Evolutionary conservation across 1,140 invertebrate species (phyloP), one percentile per base, ranked within the genome.

Genomic region (Ooceraea biroi): DNA sequence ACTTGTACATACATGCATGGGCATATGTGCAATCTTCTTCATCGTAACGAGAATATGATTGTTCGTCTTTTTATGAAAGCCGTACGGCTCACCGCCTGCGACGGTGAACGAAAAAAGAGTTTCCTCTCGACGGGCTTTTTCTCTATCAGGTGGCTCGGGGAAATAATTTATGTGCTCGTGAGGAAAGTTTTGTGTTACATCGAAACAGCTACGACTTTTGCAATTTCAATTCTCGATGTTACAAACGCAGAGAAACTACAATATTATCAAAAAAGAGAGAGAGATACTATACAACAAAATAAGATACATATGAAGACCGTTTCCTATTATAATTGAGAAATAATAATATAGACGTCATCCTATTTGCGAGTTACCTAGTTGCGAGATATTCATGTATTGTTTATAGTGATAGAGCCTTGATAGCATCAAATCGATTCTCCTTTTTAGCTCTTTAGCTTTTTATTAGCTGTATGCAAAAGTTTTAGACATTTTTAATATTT

Each of bases 41-140:
- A 12, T 10, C 36, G n/a, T 58, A 86, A 85, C 66, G 74, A 60
- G 30, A 66, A 85, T 72, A 80, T 85, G 58, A 72, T 86, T 72
- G 66, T n/a, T n/a, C n/a, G 2, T 57, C n/a, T 12, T 41, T 80
- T 86, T 72, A 80, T 17, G n/a, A 19, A 30, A 55, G 25, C 19
- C 36, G 36, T 44, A 44, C 36, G 14, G 41, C 12, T 36, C 12
- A n/a, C 1, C 4, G 8, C 8, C 27, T 4, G 22, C 66, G 44
- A 10, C n/a, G 44, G 25, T 12, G 11, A 44, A 65, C 17, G 30
- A 2, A 22, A 46, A n/a, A 50, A 12, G 30, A 7, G 8, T 69
- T 50, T 27, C 14, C 1, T 50, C 3, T 12, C 3, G 5, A 5
- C 8, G 12, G 12, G 1, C 19, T 78, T 44, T 44, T 3, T 68